phyloP scores from a whole-genome alignment of 1,140 invertebrate species.

The Dendroctonus ponderosae region DNA sequence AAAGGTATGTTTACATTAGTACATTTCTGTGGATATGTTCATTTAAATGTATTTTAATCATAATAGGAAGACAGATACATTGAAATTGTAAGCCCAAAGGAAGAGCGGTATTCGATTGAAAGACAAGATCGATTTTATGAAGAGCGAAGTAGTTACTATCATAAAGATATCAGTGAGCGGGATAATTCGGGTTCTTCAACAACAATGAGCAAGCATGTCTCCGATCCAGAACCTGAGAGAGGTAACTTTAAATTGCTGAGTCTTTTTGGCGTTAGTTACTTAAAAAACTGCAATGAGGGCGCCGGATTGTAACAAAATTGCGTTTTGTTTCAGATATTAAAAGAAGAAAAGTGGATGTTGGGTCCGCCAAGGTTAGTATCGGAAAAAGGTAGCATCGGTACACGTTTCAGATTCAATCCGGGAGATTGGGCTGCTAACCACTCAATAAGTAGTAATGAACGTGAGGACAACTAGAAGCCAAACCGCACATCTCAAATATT shows the following conservation, averaged over 20 bases:
- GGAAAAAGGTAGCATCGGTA: conserved; percentile 55
- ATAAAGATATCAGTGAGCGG: conserved; percentile 50
- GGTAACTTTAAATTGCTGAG: conserved; percentile 32
- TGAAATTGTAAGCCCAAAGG: conserved; percentile 48
- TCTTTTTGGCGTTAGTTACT: no score
- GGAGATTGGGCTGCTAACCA: conserved; percentile 50
- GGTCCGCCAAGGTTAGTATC: conserved; percentile 74
- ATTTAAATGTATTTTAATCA: background rate
- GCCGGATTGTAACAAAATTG: background rate
- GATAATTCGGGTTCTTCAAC: conserved; percentile 37
- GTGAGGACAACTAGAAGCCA: no score
- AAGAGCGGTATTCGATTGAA: conserved; percentile 44
- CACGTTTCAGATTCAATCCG: conserved; percentile 46
- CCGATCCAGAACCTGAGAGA: conserved; percentile 49
- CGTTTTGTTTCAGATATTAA: conserved; percentile 63
- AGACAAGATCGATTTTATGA: conserved; percentile 48
- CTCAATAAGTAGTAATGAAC: no score
- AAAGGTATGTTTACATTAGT: background rate
- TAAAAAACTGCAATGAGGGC: no score
- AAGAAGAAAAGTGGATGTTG: conserved; percentile 75
- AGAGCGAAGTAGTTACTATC: conserved; percentile 49
- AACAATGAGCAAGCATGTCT: conserved; percentile 42
- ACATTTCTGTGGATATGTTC: background rate
- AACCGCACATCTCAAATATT: no score
- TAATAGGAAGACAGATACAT: conserved; percentile 54